Evolutionary conservation across 2,113 vertebrate species (phyloP).

Genomic region (Spheniscus mendiculus): DNA sequence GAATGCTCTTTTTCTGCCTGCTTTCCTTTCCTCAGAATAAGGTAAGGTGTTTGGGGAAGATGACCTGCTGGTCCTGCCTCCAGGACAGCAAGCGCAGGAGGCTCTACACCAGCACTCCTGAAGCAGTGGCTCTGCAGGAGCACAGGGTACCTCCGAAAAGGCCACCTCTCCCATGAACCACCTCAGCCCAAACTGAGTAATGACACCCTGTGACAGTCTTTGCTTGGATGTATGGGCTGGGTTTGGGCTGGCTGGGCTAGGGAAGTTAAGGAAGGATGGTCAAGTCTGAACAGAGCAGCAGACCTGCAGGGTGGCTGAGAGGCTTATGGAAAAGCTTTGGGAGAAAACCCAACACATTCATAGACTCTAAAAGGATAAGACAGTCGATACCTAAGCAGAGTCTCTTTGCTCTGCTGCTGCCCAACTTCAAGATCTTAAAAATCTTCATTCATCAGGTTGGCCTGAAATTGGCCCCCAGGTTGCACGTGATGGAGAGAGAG

Average conservation of each 20-base stretch:
- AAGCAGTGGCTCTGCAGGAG: background rate
- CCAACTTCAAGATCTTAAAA: background rate
- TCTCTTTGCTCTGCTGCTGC: background rate
- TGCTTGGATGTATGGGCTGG: background rate
- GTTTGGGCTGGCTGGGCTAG: background rate
- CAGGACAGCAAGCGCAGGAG: fast-evolving
- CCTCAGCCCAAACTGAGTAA: background rate
- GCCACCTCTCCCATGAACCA: background rate
- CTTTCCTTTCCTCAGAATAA: background rate
- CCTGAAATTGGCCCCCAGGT: background rate
- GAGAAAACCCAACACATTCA: background rate
- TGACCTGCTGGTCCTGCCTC: background rate
- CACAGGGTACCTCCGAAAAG: background rate
- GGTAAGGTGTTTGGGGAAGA: background rate
- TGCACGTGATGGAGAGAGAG: background rate
- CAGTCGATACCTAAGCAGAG: background rate
- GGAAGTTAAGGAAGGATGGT: background rate
- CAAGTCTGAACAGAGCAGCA: background rate
- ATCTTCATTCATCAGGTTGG: background rate
- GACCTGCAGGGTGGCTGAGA: background rate
- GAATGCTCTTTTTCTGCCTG: background rate
- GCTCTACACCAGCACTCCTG: background rate
- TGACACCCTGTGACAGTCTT: background rate
- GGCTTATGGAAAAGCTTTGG: background rate
- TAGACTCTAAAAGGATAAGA: background rate